Evolutionary conservation across 1,140 invertebrate genomes (phyloP), one percentile per base, ranked within the genome.

Genomic region (Calephelis nemesis): DNA sequence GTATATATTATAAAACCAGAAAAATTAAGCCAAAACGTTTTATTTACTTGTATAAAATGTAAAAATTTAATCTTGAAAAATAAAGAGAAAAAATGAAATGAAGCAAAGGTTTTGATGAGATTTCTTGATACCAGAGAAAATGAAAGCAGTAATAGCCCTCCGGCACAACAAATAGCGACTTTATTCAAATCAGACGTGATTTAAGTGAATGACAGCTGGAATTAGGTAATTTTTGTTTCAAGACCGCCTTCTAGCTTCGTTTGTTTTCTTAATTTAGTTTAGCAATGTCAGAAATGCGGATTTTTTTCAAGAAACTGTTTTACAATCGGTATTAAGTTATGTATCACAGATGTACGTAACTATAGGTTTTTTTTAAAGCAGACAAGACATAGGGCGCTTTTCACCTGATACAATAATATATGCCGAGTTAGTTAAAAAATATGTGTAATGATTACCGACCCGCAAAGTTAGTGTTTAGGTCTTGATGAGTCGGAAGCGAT

Each of bases 121-220:
- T 58, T 58, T 66, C 54, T 40, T 48, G 66, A 47, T 62, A 58
- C 50, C 19, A 60, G 63, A 47, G 58, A 62, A 63, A 68, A 65
- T 47, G 45, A 39, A 15, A 54, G 63, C 64, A 52, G 58, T 70
- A 70, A 70, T 70, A 63, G 54, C 63, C 68, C 50, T 54, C 68
- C 63, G 58, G 47, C 63, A 65, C 68, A 64, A 70, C 68, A 70
- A 70, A 70, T 70, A 65, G 68, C 63, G 50, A 70, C 52, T 70
- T 70, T 70, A 70, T 70, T 70, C 68, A 70, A 70, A 70, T 70
- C 68, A 65, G 54, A 63, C 52, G 54, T 63, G 60, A 70, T 70
- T 70, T 70, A 70, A 70, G 69, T 65, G 69, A 70, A 70, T 70
- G 69, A 70, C 69, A 70, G 69, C 69, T 70, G 65, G 69, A 70